phyloP scores from a whole-genome alignment of 2,113 vertebrate genomes.

The Mesitornis unicolor region DNA sequence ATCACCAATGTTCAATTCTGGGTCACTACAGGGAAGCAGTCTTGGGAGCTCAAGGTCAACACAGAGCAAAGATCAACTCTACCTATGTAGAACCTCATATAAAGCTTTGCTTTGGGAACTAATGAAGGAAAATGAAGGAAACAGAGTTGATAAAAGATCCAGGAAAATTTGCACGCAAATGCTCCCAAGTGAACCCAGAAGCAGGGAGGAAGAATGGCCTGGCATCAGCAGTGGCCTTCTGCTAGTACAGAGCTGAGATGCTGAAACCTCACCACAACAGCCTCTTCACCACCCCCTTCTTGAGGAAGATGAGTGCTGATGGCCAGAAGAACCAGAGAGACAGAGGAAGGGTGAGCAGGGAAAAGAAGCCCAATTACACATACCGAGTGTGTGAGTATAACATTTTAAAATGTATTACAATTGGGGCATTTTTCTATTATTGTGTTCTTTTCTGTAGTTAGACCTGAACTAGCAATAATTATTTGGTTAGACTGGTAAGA shows the following conservation, averaged over 20 bases:
- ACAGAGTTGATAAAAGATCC: background rate
- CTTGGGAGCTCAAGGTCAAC: background rate
- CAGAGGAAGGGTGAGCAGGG: background rate
- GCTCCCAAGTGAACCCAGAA: background rate
- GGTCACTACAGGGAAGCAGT: background rate
- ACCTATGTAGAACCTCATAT: background rate
- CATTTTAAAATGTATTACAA: background rate
- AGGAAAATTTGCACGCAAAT: background rate
- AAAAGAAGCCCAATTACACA: background rate
- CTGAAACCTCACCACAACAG: background rate
- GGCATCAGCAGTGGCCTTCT: background rate
- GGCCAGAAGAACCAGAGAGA: background rate
- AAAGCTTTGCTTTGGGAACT: background rate
- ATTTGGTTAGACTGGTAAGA: background rate
- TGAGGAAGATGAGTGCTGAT: background rate
- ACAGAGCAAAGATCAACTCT: background rate
- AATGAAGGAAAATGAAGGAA: background rate
- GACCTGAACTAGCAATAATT: background rate
- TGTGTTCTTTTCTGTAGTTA: background rate
- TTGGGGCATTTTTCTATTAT: background rate
- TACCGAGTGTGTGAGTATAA: background rate
- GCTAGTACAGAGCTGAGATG: background rate
- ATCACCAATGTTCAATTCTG: background rate
- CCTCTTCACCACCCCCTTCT: background rate
- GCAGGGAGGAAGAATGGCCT: background rate